Conservation (phyloP, 2,888 invertebrate genomes). For the Acrobasis consociella region DNA sequence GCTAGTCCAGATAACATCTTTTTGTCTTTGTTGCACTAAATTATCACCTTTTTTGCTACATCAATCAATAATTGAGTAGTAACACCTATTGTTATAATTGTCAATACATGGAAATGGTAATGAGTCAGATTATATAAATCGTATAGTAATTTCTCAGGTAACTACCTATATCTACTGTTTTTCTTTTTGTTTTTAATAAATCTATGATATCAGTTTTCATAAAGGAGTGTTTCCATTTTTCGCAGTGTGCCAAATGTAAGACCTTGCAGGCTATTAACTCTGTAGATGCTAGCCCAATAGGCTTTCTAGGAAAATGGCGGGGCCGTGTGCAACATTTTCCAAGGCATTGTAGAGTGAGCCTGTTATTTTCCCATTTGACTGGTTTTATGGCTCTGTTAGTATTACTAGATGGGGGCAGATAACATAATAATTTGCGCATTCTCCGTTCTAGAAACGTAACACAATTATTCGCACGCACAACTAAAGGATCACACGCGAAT, state of each 20-base stretch:
- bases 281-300: slow-evolving; percentile 39
- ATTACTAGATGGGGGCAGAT: slow-evolving; percentile 68
- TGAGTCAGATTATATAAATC: no score
- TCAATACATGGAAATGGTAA: no score
- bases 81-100: not conserved
- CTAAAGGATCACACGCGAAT: slow-evolving; percentile 43
- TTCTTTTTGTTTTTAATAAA: no score
- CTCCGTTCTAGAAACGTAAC: slow-evolving; percentile 75
- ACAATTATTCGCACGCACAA: slow-evolving; percentile 77
- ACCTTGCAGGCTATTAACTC: slow-evolving; percentile 19
- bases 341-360: slow-evolving; percentile 74
- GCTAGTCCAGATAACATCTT: not conserved
- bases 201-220: not conserved
- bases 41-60: not conserved
- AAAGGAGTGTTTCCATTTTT: not conserved
- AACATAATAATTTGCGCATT: slow-evolving; percentile 62
- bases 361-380: slow-evolving; percentile 81
- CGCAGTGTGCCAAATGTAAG: not conserved
- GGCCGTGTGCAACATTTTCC: slow-evolving; percentile 64
- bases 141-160: no score
- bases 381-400: slow-evolving; percentile 72
- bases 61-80: not conserved
- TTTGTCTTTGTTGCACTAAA: slow-evolving; percentile 3
- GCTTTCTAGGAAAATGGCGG: slow-evolving; percentile 72
- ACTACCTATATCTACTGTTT: no score